Evolutionary conservation across 35 echinoderm and acorn worm species (phyloP), one percentile per base, ranked within the genome.

Genomic region (Chiridota heheva): DNA sequence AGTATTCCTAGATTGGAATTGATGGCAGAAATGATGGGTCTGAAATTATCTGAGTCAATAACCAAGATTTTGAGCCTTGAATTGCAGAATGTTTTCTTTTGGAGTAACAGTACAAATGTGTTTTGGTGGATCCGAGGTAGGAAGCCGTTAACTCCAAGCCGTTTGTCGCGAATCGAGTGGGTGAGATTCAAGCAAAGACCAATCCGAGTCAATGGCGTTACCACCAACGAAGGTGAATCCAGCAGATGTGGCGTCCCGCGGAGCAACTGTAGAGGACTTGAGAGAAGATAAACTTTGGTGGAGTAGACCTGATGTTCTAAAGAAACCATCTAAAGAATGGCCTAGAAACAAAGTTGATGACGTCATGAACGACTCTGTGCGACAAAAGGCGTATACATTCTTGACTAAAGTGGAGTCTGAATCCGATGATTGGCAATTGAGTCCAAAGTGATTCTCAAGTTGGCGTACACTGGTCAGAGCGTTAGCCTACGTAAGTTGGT

Each of bases 1-100:
- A 83, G 81, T 70, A 83, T 70, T 40, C 81, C 63, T 3, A 83
- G 81, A 40, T 40, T 83, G 2, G 81, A 70, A 39, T 59, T 83
- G 29, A 83, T 83, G 81, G 81, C 65, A 13, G 35, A 42, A 17
- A 10, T 81, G 38, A 15, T 81, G 3, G 77, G 77, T 2, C 33
- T 81, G 64, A 61, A 44, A 13, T n/a, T 81, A 20, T 44, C 45
- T 29, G 34, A 51, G 25, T 49, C 61, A 51, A 39, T 82, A 0
- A 26, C 32, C 2, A 82, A 25, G 32, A 2, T 13, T 0, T 42
- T 82, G 12, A 16, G 44, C 0, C 30, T 31, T 15, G 22, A 38
- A 5, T 24, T 80, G 58, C 24, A 80, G 30, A 39, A 63, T 3
- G 38, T 67, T 3, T 31, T 32, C 0, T 82, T 82, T 66, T 82